Evolutionary conservation across 2,797 vertebrate species (phyloP).

Genomic region (Hipposideros larvatus): DNA sequence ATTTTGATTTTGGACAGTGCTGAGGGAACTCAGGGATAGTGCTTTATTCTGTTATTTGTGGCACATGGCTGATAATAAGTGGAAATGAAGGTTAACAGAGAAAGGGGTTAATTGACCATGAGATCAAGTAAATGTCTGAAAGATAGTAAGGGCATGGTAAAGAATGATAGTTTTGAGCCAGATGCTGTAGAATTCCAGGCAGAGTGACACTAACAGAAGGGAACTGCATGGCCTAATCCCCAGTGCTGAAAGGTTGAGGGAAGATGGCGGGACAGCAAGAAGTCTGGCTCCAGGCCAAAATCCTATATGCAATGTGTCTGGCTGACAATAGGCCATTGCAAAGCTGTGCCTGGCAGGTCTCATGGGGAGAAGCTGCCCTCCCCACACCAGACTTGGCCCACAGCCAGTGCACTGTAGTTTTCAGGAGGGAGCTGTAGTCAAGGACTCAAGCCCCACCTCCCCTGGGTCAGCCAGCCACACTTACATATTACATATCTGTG

Average conservation of each 20-base stretch:
- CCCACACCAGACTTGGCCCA: background rate
- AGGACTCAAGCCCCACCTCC: background rate
- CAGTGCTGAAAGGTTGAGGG: background rate
- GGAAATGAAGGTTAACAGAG: constrained; percentile 43
- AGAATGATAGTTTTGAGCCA: background rate
- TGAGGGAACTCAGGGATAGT: background rate
- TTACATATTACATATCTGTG: background rate
- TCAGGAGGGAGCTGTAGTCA: background rate
- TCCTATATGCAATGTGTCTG: background rate
- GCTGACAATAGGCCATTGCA: background rate
- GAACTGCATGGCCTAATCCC: background rate
- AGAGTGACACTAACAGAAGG: background rate
- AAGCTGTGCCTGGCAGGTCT: background rate
- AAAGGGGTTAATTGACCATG: background rate
- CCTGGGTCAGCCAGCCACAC: too few relatives aligned
- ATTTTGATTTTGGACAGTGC: background rate
- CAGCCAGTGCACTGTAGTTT: background rate
- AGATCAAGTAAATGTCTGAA: background rate
- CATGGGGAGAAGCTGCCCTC: background rate
- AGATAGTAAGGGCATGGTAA: background rate
- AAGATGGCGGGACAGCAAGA: background rate
- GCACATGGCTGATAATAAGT: background rate
- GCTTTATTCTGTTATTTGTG: constrained; percentile 1
- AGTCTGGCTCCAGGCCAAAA: background rate
- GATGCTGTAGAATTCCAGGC: background rate